These are phyloP conservation scores for Micrasema longulum DNA, from an alignment of 1,140 invertebrate genomes.

Conservation along the genomic window DNA sequence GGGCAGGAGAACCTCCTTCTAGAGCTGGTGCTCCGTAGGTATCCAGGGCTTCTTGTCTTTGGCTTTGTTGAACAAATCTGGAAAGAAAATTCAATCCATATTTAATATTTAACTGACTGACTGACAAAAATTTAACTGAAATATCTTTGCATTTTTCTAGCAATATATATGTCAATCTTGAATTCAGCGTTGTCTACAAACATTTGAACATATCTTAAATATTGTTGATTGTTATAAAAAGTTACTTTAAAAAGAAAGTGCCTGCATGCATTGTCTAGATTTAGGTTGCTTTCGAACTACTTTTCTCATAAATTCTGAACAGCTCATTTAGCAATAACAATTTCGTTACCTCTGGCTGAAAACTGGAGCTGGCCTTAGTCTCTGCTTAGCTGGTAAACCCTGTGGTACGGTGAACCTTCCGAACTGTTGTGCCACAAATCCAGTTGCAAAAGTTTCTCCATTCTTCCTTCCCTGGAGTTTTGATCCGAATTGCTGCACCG, in stretches of 20 bases:
- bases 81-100: neutral
- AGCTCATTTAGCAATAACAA: too few species aligned
- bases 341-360: constrained; percentile 45
- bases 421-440: constrained; percentile 37
- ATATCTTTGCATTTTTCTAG: too few species aligned
- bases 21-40: constrained; percentile 33
- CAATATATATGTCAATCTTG: too few species aligned
- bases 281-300: too few species aligned
- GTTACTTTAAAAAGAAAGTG: too few species aligned
- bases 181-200: too few species aligned
- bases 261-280: too few species aligned
- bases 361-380: constrained; percentile 21
- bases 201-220: too few species aligned
- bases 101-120: too few species aligned
- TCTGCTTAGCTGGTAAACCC: constrained; percentile 14
- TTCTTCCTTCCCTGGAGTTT: constrained; percentile 17
- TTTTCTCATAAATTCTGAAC: too few species aligned
- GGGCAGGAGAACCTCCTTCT: constrained; percentile 40
- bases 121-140: too few species aligned
- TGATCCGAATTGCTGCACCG: constrained; percentile 36
- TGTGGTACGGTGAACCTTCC: constrained; percentile 45
- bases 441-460: constrained; percentile 13
- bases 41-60: constrained; percentile 48
- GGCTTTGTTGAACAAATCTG: constrained; percentile 42
- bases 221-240: too few species aligned